Conservation (phyloP, 1,140 invertebrate genomes). For the Philopotamus ludificatus region DNA sequence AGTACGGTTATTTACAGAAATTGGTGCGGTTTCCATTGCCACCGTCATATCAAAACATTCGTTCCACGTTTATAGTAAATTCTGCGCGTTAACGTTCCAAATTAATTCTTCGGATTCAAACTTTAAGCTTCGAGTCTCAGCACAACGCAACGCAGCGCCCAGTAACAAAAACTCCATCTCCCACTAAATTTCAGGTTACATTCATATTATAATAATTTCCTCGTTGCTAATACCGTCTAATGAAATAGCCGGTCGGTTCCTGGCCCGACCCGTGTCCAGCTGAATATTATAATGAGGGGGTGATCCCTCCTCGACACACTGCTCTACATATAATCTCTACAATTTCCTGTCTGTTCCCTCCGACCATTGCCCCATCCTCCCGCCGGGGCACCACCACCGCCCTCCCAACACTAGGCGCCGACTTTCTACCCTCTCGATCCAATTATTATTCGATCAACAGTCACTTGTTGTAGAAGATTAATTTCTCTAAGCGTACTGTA, state of each 20-base stretch:
- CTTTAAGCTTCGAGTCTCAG: too few species aligned
- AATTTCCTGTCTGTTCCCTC: background rate
- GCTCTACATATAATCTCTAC: conserved; percentile 26
- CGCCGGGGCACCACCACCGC: background rate
- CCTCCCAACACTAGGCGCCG: background rate
- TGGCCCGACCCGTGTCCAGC: background rate
- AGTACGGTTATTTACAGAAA: too few species aligned
- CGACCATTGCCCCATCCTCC: background rate
- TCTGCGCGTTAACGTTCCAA: too few species aligned
- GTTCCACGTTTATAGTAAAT: too few species aligned
- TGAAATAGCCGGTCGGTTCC: background rate
- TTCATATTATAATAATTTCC: too few species aligned
- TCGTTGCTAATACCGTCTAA: too few species aligned
- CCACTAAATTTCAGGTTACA: too few species aligned
- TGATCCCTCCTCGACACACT: conserved; percentile 22
- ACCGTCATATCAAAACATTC: too few species aligned
- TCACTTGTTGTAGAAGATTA: conserved; percentile 32
- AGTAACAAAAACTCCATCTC: too few species aligned
- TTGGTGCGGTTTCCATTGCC: too few species aligned
- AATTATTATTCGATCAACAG: conserved; percentile 32
- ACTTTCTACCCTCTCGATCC: conserved; percentile 16
- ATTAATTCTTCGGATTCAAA: too few species aligned
- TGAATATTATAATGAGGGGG: background rate
- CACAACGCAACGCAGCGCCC: too few species aligned
- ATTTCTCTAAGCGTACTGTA: conserved; percentile 25